phyloP scores from a whole-genome alignment of 53 echinoderm and acorn worm genomes.

The Echinarachnius parma region DNA sequence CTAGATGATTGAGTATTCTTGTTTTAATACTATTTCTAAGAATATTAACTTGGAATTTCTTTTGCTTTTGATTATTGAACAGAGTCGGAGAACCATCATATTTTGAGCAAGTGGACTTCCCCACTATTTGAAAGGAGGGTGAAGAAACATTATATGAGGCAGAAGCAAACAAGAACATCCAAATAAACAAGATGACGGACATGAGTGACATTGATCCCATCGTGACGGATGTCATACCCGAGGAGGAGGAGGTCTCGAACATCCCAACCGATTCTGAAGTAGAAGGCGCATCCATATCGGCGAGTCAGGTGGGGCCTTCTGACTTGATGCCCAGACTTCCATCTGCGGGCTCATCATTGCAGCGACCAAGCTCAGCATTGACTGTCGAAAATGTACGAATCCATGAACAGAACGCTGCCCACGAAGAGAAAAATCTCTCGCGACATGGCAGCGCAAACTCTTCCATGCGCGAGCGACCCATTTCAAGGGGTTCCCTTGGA shows the following conservation, averaged over 20 bases:
- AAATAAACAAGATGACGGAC: slow-evolving; percentile 34
- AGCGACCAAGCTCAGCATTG: slow-evolving; percentile 70
- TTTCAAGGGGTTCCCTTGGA: slow-evolving; percentile 63
- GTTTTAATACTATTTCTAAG: no score
- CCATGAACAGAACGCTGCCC: slow-evolving; percentile 62
- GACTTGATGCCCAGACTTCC: slow-evolving; percentile 23
- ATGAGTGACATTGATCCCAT: slow-evolving; percentile 26
- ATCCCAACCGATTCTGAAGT: slow-evolving; percentile 22
- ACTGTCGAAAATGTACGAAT: slow-evolving; percentile 87
- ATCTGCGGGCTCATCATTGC: not conserved
- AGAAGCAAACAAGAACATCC: no score
- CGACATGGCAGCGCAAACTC: slow-evolving; percentile 47
- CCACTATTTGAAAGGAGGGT: no score
- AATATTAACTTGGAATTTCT: no score
- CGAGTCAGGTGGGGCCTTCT: slow-evolving; percentile 56
- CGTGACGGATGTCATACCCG: slow-evolving; percentile 22
- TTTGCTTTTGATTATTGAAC: no score
- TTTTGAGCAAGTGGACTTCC: no score
- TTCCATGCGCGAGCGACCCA: slow-evolving; percentile 33
- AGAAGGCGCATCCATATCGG: slow-evolving; percentile 60
- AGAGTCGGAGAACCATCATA: no score
- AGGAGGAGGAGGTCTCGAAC: slow-evolving; percentile 20
- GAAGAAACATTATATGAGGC: no score
- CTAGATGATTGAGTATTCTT: no score
- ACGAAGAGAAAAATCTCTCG: slow-evolving; percentile 45